A percentile compares a stretch with the other conserved stretches of the same genome.
Conservation (phyloP, 2,888 invertebrate genomes). For the Leucophenga montana region DNA sequence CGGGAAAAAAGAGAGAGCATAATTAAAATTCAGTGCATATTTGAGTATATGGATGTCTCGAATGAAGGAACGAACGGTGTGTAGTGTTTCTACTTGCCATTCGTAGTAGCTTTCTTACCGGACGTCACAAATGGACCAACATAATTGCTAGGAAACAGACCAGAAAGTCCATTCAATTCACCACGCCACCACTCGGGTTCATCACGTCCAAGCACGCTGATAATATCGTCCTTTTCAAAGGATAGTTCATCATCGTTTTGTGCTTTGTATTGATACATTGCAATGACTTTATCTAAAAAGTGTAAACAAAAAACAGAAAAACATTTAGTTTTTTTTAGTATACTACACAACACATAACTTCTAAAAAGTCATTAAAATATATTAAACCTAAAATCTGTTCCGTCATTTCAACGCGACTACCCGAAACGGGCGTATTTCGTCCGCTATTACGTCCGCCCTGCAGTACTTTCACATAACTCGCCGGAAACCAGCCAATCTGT, state of each 20-base stretch:
- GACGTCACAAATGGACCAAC: slow-evolving; percentile 80
- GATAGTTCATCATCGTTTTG: slow-evolving; percentile 95
- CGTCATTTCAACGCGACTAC: slow-evolving; percentile 78
- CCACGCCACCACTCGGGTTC: slow-evolving; percentile 99
- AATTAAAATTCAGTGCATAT: slow-evolving; percentile 1
- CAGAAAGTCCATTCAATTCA: slow-evolving; percentile 89
- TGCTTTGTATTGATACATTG: slow-evolving; percentile 93
- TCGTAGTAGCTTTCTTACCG: slow-evolving; percentile 69
- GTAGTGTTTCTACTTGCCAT: slow-evolving; percentile 63
- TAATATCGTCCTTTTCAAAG: slow-evolving; percentile 93
- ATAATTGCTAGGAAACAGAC: slow-evolving; percentile 97
- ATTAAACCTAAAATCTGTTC: slow-evolving; percentile 71
- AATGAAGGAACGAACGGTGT: slow-evolving; percentile 28
- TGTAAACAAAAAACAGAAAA: neutral
- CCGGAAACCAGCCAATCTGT: slow-evolving; percentile 99
- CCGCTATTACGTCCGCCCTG: slow-evolving; percentile 82
- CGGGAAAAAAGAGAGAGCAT: slow-evolving; percentile 26
- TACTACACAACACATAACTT: no score
- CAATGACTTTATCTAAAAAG: slow-evolving; percentile 86
- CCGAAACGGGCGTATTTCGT: slow-evolving; percentile 82
- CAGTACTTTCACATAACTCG: slow-evolving; percentile 93
- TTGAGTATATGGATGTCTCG: neutral
- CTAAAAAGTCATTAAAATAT: neutral
- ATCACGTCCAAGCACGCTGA: slow-evolving; percentile 89
- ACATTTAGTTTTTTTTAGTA: neutral